phyloP scores from a whole-genome alignment of 2,113 vertebrate species.

The Lasiurus borealis region DNA sequence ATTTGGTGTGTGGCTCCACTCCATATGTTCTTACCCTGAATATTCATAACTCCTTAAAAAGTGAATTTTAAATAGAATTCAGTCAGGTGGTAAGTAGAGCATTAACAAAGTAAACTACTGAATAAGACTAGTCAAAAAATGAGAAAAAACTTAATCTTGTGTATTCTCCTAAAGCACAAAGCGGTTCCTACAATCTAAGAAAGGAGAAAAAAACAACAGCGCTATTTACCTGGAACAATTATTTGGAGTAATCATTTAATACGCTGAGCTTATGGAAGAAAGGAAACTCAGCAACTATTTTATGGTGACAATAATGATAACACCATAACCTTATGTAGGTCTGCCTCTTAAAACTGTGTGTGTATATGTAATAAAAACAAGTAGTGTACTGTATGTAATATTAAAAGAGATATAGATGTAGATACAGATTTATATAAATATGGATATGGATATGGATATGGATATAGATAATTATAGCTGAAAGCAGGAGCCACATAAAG shows the following conservation, averaged over 20 bases:
- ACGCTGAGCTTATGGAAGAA: background rate
- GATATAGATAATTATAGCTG: background rate
- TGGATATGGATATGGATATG: no score
- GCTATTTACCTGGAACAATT: background rate
- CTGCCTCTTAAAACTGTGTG: background rate
- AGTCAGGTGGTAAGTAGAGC: background rate
- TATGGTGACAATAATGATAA: background rate
- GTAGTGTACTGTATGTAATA: background rate
- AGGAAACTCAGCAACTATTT: background rate
- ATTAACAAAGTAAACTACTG: slow-evolving; percentile 14
- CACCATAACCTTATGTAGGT: background rate
- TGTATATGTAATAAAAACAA: background rate
- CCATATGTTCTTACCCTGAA: background rate
- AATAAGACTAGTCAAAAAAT: background rate
- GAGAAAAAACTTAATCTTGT: background rate
- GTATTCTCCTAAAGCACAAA: background rate
- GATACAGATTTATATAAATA: no score
- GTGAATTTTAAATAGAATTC: background rate
- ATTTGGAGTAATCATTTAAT: background rate
- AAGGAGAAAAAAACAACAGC: background rate
- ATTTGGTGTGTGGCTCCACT: background rate
- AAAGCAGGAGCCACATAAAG: background rate
- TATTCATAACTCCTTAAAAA: background rate
- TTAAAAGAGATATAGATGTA: background rate
- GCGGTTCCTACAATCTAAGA: background rate